These are phyloP conservation scores for Escarpia spicata DNA, from an alignment of 2,888 invertebrate species.

Conservation along the genomic window DNA sequence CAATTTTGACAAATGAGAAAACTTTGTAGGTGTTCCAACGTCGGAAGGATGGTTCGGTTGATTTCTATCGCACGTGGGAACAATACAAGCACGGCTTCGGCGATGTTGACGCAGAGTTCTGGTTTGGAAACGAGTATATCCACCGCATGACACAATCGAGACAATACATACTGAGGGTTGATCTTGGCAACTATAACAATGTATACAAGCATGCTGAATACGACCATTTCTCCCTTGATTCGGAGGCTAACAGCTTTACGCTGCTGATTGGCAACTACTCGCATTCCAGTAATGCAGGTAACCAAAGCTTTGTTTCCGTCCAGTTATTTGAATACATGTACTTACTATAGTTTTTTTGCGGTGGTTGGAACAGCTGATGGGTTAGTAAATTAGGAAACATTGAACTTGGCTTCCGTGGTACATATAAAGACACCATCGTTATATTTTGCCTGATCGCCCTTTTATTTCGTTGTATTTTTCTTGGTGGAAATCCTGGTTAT, in stretches of 20 bases:
- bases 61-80: not conserved
- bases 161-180: slow-evolving; percentile 57
- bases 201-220: slow-evolving; percentile 56
- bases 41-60: not conserved
- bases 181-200: slow-evolving; percentile 64
- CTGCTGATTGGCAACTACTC: slow-evolving; percentile 43
- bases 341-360: not conserved
- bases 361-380: not conserved
- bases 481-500: no score
- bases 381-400: no score
- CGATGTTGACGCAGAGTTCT: not conserved
- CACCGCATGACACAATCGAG: not conserved
- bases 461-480: no score
- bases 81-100: not conserved
- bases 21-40: not conserved
- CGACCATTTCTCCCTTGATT: slow-evolving; percentile 52
- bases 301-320: not conserved
- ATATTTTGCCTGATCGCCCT: no score
- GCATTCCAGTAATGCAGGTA: slow-evolving; percentile 42
- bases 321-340: not conserved
- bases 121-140: not conserved
- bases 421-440: no score
- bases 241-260: slow-evolving; percentile 51
- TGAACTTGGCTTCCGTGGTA: no score
- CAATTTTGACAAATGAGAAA: not conserved